These are phyloP conservation scores for Spongilla lacustris DNA, from an alignment of 37 sponge, comb jelly and placozoan genomes.

Conservation along the genomic window DNA sequence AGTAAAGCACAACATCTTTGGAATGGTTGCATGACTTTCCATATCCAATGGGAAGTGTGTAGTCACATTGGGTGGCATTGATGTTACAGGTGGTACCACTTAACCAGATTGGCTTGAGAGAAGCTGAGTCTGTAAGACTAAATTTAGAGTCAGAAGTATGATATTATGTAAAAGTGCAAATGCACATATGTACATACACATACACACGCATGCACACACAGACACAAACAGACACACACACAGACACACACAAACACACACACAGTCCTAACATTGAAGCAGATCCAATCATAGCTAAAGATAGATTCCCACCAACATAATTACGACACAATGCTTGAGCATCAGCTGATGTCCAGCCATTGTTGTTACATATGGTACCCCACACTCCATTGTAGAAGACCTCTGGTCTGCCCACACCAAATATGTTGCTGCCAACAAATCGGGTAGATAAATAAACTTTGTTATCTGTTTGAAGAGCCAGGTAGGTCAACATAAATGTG, in stretches of 20 bases:
- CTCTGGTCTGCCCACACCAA: not conserved
- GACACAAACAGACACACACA: not conserved
- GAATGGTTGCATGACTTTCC: not conserved
- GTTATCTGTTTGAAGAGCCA: not conserved
- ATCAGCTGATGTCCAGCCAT: not conserved
- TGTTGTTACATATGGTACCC: not conserved
- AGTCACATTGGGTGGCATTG: not conserved
- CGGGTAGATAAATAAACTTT: not conserved
- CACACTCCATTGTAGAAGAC: not conserved
- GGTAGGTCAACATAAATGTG: not conserved
- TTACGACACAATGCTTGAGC: not conserved
- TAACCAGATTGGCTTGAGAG: conserved; percentile 1
- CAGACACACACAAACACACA: not conserved
- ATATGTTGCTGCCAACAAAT: not conserved
- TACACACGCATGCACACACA: not conserved
- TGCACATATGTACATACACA: not conserved
- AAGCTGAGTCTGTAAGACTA: not conserved
- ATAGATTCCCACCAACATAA: not conserved
- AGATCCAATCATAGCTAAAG: not conserved
- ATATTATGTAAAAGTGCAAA: not conserved
- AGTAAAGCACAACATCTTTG: not conserved
- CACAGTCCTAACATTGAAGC: not conserved
- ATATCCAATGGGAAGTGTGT: not conserved
- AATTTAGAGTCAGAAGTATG: not conserved
- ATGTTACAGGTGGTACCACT: not conserved